Base-by-base conservation (phyloP, 2,888 invertebrate species). In the Pollenia amentaria region DNA sequence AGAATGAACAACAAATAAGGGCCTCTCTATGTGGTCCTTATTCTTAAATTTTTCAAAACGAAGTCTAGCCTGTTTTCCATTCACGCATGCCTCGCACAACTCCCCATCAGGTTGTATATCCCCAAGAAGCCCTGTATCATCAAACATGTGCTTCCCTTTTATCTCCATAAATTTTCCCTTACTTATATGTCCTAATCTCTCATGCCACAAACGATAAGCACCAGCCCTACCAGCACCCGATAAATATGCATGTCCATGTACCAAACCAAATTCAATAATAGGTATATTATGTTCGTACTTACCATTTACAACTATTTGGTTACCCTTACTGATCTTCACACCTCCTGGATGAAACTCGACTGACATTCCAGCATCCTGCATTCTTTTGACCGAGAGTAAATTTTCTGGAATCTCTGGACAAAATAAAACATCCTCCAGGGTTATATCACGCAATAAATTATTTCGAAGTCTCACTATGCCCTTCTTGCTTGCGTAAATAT, bases 11-110 rank as follows among this genome's bases (percentile, higher is more conserved):
- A 91, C 88, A 88, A 91, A 91, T 40, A 92, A 86, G 12, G 92
- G 91, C 88, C 91, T 87, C 55, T 87, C 89, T 29, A 90, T 89
- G 85, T 91, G 46, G 44, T 78, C 64, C 80, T 87, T 89, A 62
- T 88, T 88, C 89, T 89, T 88, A 81, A 86, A 88, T 90, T 89
- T 78, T 70, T 89, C 88, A 89, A 92, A 92, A 46, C 91, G 90
- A 14, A 90, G 78, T 86, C 92, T 89, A 46, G 77, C 38, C 38
- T 81, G 81, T 70, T 87, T 84, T 21, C 87, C 82, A 48, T 82
- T 84, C 83, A 91, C 89, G 88, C 92, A 92, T 16, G 91, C 88
- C 83, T 92, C 91, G 88, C 92, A 92, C 70, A 91, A 86, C 60
- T 89, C 75, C 72, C 77, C 62, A 67, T 84, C 79, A 46, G 72